These are phyloP conservation scores for Mus spretus DNA, from an alignment of 2,797 vertebrate genomes.

Conservation along the genomic window DNA sequence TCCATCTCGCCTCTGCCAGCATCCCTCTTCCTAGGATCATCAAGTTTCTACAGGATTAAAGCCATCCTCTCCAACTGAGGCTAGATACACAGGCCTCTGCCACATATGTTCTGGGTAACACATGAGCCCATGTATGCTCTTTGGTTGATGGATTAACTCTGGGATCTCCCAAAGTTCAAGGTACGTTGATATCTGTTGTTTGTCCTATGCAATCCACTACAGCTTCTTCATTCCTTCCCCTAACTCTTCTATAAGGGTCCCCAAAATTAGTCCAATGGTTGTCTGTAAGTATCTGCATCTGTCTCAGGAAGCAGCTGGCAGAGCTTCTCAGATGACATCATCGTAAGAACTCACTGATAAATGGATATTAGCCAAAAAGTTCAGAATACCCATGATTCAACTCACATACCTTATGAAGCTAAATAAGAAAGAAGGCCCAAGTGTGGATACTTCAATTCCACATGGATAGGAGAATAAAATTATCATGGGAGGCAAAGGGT, in stretches of 20 bases:
- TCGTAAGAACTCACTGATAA: too few relatives aligned
- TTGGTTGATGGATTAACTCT: background rate
- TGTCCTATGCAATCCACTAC: background rate
- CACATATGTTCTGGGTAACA: background rate
- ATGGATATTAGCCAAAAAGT: too few relatives aligned
- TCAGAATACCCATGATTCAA: too few relatives aligned
- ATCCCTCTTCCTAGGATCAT: background rate
- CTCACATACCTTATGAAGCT: too few relatives aligned
- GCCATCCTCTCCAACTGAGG: background rate
- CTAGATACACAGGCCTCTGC: background rate
- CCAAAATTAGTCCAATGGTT: background rate
- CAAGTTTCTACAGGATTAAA: background rate
- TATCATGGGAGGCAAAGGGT: background rate
- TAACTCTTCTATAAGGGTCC: background rate
- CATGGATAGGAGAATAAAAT: too few relatives aligned
- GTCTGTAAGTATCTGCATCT: background rate
- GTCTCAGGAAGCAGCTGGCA: background rate
- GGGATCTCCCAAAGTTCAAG: background rate
- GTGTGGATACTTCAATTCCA: too few relatives aligned
- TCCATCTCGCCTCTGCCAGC: background rate
- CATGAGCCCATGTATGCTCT: background rate
- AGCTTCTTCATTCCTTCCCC: background rate
- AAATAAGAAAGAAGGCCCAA: too few relatives aligned
- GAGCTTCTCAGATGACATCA: background rate
- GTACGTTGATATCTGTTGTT: background rate